Base-by-base conservation (phyloP, 2,888 invertebrate genomes). In the Acrocyrtus sp. region DNA sequence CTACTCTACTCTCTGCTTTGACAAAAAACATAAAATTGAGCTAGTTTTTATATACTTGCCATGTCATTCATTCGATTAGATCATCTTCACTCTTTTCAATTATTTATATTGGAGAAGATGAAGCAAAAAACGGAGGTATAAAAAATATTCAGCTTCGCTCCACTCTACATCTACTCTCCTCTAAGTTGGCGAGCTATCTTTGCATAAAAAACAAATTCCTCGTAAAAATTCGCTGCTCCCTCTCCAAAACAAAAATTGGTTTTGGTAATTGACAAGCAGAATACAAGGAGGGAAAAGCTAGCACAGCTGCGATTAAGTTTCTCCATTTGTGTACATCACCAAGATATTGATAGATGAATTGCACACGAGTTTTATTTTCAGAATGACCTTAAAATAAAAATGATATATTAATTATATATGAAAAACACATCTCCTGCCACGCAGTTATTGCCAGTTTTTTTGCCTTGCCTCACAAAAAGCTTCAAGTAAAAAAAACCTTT, bases 41-140 rank as follows among this genome's bases (percentile, higher is more conserved):
- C 53, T 24, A 15, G 43, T 58, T 58, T 58, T 58, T 45, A 34
- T n/a, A n/a, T 34, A 34, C 34, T 12, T 34, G 34, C 34, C 34
- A n/a, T n/a, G n/a, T n/a, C n/a, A 34, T 45, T 34, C 43, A 15
- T 2, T 15, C 24, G 5, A 60, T 47, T 60, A 50, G 61, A 48
- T 61, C 61, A 61, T 61, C 61, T 61, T 61, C 61, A 39, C 21
- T 50, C 29, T 24, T 34, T 34, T 12, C 34, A 34, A 34, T n/a
- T n/a, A n/a, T 34, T 8, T 34, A 34, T 12, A 34, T 12, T 34
- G 34, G 12, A 34, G 34, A 34, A 34, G 34, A 34, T 8, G n/a
- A n/a, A n/a, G n/a, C n/a, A 34, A 34, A 34, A 34, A 8, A 34
- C 34, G 12, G 5, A 34, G 12, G 34, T 8, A 12, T 34, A 34